Conservation (phyloP, 2,113 vertebrate species). For the Orycteropus afer region DNA sequence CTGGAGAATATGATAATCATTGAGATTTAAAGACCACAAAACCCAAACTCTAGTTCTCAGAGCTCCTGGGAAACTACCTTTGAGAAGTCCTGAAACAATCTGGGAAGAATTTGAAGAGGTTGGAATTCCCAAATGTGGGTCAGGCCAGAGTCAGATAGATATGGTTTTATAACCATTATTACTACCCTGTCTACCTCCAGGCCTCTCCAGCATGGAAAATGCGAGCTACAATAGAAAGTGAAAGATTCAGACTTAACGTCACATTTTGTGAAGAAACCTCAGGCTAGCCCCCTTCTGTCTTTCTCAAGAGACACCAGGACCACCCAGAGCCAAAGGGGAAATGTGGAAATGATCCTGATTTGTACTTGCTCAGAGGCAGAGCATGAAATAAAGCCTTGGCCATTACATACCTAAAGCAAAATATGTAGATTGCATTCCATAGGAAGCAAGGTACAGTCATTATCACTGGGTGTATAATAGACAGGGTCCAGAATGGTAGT, state of each 20-base stretch:
- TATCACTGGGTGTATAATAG: background rate
- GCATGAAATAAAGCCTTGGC: background rate
- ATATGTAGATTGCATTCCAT: background rate
- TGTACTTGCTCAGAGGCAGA: background rate
- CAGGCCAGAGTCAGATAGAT: background rate
- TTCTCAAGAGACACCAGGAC: background rate
- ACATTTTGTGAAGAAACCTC: slow-evolving; percentile 13
- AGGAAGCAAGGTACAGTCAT: background rate
- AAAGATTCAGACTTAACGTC: background rate
- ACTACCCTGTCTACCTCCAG: background rate
- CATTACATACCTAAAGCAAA: background rate
- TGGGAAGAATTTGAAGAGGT: background rate
- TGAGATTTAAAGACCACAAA: slow-evolving; percentile 6
- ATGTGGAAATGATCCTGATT: background rate
- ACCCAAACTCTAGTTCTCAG: slow-evolving; percentile 14
- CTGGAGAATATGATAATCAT: background rate
- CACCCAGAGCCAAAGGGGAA: background rate
- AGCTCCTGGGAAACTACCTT: background rate
- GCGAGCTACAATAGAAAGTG: background rate
- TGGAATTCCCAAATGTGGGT: background rate
- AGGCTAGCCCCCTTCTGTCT: background rate
- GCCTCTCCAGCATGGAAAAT: background rate
- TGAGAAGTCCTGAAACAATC: background rate
- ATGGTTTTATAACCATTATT: background rate
- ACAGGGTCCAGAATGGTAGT: background rate